Conservation (phyloP, 2,888 invertebrate genomes). For the Perizoma flavofasciatum region DNA sequence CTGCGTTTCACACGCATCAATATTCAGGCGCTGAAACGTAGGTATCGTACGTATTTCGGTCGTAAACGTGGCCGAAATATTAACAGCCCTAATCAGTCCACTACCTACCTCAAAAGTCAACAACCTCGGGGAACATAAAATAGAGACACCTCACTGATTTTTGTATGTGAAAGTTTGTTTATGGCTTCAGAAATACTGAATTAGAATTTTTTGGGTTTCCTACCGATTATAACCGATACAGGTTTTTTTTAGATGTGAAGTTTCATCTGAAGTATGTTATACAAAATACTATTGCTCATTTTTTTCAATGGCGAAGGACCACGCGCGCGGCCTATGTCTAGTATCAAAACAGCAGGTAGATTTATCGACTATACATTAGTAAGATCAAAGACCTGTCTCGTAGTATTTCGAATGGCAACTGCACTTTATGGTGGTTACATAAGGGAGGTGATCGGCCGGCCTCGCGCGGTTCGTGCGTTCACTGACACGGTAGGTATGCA, state of each 20-base stretch:
- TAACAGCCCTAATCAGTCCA: conserved; percentile 40
- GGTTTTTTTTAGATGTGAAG: too few species aligned
- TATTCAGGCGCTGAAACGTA: conserved; percentile 33
- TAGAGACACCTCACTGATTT: conserved; percentile 28
- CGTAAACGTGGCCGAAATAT: conserved; percentile 32
- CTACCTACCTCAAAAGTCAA: conserved; percentile 48
- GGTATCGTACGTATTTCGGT: conserved; percentile 31
- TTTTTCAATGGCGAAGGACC: not conserved
- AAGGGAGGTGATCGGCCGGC: conserved; percentile 80
- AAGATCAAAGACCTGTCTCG: conserved; percentile 60
- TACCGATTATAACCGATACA: too few species aligned
- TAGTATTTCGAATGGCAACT: conserved; percentile 58
- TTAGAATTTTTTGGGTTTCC: too few species aligned
- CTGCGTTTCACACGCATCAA: conserved; percentile 30
- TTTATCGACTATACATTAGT: conserved; percentile 48
- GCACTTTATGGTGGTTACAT: conserved; percentile 60
- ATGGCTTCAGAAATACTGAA: not conserved
- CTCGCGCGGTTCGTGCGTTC: conserved; percentile 66
- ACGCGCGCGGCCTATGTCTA: conserved; percentile 4
- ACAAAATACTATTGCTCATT: not conserved
- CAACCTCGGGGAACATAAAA: conserved; percentile 38
- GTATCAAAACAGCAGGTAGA: conserved; percentile 42
- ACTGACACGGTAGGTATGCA: conserved; percentile 55
- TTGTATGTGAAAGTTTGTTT: conserved; percentile 22
- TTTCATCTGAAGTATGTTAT: not conserved